Conservation (phyloP, 2,113 vertebrate genomes). For the Rhegmatorhina hoffmannsi region DNA sequence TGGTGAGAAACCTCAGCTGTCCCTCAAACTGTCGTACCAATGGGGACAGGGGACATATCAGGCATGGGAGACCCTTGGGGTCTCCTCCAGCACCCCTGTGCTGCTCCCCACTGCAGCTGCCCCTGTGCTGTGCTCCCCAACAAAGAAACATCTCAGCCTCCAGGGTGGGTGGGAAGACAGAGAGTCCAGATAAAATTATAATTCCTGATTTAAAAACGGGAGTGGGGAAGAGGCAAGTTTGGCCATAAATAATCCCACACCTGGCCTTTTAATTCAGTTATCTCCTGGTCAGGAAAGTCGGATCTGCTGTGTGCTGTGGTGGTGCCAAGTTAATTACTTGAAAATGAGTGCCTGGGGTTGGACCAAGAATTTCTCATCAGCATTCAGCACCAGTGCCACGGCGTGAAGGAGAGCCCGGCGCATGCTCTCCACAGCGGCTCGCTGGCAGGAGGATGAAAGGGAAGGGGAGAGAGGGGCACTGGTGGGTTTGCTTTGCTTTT, state of each 20-base stretch:
- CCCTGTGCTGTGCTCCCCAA: neutral
- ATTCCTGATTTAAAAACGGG: neutral
- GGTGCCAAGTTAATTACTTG: conserved; percentile 71
- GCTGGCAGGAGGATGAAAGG: neutral
- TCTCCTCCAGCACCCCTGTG: neutral
- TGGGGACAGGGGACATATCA: neutral
- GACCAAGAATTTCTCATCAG: conserved; percentile 69
- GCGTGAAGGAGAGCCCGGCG: neutral
- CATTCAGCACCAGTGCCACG: conserved; percentile 42
- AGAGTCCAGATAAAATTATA: neutral
- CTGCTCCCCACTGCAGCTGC: neutral
- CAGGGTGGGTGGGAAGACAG: neutral
- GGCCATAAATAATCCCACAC: conserved; percentile 64
- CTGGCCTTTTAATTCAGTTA: conserved; percentile 68
- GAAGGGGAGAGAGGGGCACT: neutral
- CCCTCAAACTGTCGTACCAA: neutral
- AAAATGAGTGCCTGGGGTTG: conserved; percentile 69
- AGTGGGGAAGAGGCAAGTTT: neutral
- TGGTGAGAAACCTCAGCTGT: neutral
- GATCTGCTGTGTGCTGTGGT: conserved; percentile 50
- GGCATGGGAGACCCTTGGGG: accelerated
- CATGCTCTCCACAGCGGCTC: neutral
- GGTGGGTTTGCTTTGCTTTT: neutral
- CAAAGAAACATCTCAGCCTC: neutral
- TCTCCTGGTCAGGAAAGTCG: conserved; percentile 47